Percentiles rank a stretch among this genome's conserved stretches.
phyloP scores from a whole-genome alignment of 1,140 invertebrate species.

The Tetramorium alpestre region DNA sequence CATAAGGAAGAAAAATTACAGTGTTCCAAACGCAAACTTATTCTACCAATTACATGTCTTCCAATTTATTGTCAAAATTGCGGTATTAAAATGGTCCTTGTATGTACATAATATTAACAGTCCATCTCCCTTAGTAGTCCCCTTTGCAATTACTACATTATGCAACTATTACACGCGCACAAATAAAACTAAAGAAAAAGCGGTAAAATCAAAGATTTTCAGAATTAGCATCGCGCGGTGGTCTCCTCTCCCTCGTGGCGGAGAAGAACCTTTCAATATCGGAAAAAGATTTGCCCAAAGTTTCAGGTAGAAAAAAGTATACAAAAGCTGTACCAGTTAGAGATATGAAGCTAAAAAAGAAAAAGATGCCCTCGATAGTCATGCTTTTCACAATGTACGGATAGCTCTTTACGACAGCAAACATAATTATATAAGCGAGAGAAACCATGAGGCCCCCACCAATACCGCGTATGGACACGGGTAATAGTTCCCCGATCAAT shows the following conservation, averaged over 20 bases:
- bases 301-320: slow-evolving; percentile 45
- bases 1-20: neutral
- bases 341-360: slow-evolving; percentile 26
- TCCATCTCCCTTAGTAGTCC: neutral
- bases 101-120: slow-evolving; percentile 16
- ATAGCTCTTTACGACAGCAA: slow-evolving; percentile 33
- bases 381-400: slow-evolving; percentile 27
- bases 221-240: neutral
- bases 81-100: neutral
- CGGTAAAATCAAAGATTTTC: neutral
- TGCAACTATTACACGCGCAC: neutral
- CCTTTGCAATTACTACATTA: neutral
- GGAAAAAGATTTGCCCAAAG: slow-evolving; percentile 35
- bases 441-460: slow-evolving; percentile 84
- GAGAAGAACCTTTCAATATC: slow-evolving; percentile 33
- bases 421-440: slow-evolving; percentile 44
- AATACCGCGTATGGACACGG: slow-evolving; percentile 86
- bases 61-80: slow-evolving; percentile 19
- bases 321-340: slow-evolving; percentile 12
- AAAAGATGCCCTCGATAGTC: slow-evolving; percentile 36
- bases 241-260: neutral
- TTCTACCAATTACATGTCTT: neutral
- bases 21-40: neutral
- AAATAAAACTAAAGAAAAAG: neutral
- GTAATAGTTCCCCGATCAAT: slow-evolving; percentile 86